These are phyloP conservation scores for Aegotheles bennettii DNA, from an alignment of 2,113 vertebrate species.

Conservation along the genomic window DNA sequence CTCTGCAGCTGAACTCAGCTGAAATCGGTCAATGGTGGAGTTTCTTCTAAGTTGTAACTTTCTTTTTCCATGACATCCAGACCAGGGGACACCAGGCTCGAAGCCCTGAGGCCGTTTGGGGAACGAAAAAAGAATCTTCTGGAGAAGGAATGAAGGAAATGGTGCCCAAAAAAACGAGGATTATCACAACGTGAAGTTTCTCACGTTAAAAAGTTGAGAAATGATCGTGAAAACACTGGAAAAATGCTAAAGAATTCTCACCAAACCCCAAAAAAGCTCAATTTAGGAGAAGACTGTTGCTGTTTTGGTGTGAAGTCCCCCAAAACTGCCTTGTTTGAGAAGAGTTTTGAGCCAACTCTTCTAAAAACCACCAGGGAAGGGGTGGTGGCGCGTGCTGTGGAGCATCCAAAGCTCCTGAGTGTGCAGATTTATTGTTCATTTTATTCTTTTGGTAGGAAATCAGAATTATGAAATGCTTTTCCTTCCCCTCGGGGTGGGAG, in stretches of 20 bases:
- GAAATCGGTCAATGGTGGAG: neutral
- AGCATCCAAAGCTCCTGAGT: neutral
- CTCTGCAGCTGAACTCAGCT: neutral
- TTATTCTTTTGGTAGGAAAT: neutral
- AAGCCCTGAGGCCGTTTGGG: neutral
- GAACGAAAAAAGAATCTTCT: neutral
- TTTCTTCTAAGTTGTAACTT: neutral
- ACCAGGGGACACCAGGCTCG: fast-evolving
- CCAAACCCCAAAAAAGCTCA: no score
- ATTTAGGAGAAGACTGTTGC: fast-evolving
- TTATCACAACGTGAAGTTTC: neutral
- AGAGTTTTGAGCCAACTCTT: neutral
- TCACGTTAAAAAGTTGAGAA: fast-evolving
- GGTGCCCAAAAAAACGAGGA: no score
- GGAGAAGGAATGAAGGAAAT: neutral
- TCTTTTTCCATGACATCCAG: fast-evolving
- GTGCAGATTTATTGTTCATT: neutral
- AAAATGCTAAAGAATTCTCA: neutral
- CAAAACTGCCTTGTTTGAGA: fast-evolving
- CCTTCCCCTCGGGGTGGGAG: neutral
- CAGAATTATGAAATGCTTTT: neutral
- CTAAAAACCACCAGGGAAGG: neutral
- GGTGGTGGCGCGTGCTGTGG: fast-evolving
- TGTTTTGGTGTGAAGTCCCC: neutral
- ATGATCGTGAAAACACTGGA: neutral